Evolutionary conservation across 2,113 vertebrate species (phyloP).

Genomic region (Cranoglanis bouderius): DNA sequence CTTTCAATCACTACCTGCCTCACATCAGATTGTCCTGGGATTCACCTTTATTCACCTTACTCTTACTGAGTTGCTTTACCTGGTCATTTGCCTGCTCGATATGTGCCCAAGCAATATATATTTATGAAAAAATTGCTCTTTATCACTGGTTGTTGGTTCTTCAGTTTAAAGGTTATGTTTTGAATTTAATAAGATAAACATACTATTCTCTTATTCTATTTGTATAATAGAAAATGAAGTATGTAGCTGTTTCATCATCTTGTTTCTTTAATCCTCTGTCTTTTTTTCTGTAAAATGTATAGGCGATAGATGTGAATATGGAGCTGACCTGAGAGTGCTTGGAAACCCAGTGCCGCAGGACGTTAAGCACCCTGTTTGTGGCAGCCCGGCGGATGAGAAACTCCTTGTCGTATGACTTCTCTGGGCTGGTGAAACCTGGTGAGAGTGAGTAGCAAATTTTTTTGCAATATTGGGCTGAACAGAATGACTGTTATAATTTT

Average conservation of each 20-base stretch:
- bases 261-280: background rate
- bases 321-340: conserved; percentile 90
- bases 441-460: conserved; percentile 22
- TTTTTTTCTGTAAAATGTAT: background rate
- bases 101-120: background rate
- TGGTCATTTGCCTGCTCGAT: background rate
- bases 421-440: conserved; percentile 83
- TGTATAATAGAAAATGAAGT: background rate
- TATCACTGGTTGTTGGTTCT: background rate
- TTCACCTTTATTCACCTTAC: background rate
- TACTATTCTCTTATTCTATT: background rate
- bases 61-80: background rate
- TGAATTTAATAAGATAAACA: background rate
- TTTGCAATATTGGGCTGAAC: background rate
- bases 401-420: conserved; percentile 91
- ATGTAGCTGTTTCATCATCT: background rate
- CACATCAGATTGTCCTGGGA: no score
- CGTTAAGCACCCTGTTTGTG: conserved; percentile 93
- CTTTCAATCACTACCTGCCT: background rate
- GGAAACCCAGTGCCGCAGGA: conserved; percentile 96
- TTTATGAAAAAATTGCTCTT: background rate
- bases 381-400: conserved; percentile 94
- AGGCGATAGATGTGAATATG: background rate
- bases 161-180: background rate
- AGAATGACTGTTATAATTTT: background rate